These are phyloP conservation scores for Microplitis manilae DNA, from an alignment of 2,888 invertebrate genomes.

Conservation along the genomic window DNA sequence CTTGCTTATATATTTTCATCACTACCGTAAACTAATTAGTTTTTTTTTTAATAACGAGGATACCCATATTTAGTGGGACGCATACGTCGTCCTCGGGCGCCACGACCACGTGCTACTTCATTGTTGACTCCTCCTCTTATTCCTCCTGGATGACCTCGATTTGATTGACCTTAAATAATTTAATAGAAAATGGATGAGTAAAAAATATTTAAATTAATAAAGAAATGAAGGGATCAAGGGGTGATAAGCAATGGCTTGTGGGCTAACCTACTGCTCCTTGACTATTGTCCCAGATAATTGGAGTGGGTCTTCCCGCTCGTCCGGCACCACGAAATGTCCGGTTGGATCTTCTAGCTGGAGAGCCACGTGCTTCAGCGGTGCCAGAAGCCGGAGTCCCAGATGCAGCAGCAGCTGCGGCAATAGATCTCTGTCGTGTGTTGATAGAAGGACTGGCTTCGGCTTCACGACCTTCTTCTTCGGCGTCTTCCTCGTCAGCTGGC, in stretches of 20 bases:
- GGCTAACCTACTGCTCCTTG: slow-evolving; percentile 61
- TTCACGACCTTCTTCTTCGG: slow-evolving; percentile 83
- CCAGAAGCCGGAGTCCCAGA: slow-evolving; percentile 57
- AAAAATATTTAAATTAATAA: slow-evolving; percentile 23
- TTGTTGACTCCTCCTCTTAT: slow-evolving; percentile 57
- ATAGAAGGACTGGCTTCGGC: slow-evolving; percentile 83
- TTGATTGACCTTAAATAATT: slow-evolving; percentile 53
- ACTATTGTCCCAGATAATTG: slow-evolving; percentile 76
- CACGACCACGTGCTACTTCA: slow-evolving; percentile 59
- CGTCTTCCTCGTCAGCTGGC: slow-evolving; percentile 65
- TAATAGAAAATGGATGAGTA: slow-evolving; percentile 14
- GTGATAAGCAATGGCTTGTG: too few species aligned
- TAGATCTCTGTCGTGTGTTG: slow-evolving; percentile 72
- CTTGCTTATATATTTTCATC: too few species aligned
- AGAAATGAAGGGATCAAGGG: background rate
- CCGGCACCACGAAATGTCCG: slow-evolving; percentile 64
- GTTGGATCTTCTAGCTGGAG: slow-evolving; percentile 63
- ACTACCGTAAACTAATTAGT: background rate
- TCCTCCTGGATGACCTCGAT: slow-evolving; percentile 57
- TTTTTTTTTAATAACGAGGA: slow-evolving; percentile 49
- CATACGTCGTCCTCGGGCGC: slow-evolving; percentile 60
- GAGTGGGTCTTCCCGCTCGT: slow-evolving; percentile 74
- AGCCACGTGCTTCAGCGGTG: slow-evolving; percentile 54
- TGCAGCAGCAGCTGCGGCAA: slow-evolving; percentile 66
- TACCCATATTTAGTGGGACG: slow-evolving; percentile 54